These are phyloP conservation scores for Anser brachyrhynchus DNA, from an alignment of 2,113 vertebrate genomes.

Conservation along the genomic window DNA sequence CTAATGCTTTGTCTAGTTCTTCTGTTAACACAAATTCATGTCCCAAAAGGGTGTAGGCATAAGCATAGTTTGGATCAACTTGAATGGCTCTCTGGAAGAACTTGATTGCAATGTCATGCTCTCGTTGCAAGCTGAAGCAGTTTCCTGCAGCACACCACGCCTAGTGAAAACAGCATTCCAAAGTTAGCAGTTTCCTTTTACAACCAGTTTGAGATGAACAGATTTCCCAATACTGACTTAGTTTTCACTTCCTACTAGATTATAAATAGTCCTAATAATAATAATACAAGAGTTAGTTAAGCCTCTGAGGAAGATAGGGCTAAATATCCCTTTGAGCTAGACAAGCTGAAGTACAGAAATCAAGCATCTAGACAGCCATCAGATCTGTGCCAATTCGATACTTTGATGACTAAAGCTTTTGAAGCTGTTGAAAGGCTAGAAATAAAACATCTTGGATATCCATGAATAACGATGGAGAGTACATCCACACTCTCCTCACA, in stretches of 20 bases:
- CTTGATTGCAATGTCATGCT: slow-evolving; percentile 98
- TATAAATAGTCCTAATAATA: background rate
- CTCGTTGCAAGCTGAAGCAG: slow-evolving; percentile 97
- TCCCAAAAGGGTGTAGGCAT: slow-evolving; percentile 95
- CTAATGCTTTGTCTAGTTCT: slow-evolving; percentile 94
- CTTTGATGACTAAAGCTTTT: background rate
- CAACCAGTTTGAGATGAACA: background rate
- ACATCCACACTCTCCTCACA: background rate
- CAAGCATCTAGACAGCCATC: background rate
- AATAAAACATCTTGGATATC: background rate
- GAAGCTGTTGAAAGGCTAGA: background rate
- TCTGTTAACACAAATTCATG: slow-evolving; percentile 97
- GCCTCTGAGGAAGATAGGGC: background rate
- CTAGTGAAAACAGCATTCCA: slow-evolving; percentile 66
- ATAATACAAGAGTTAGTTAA: background rate
- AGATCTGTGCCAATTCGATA: background rate
- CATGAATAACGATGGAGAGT: background rate
- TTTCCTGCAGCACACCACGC: slow-evolving; percentile 98
- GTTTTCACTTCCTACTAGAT: background rate
- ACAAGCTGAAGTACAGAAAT: background rate
- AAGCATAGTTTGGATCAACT: slow-evolving; percentile 96
- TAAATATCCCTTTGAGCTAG: background rate
- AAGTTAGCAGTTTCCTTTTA: background rate
- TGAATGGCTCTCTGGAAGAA: slow-evolving; percentile 99
- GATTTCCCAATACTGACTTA: background rate